Evolutionary conservation across 2,797 vertebrate genomes (phyloP).

Genomic region (Caiman crocodilus): DNA sequence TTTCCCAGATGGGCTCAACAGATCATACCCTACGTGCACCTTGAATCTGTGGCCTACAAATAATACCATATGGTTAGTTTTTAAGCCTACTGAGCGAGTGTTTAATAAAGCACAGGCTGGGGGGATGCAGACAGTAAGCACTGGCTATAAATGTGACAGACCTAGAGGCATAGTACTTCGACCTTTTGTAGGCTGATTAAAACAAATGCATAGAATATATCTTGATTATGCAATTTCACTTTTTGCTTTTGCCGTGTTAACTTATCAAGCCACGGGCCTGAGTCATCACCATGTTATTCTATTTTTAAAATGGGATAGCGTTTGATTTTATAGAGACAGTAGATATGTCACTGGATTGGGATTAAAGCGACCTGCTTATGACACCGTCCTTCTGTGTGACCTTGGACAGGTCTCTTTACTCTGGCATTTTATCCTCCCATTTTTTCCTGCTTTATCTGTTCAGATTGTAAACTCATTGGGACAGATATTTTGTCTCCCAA

Average conservation of each 20-base stretch:
- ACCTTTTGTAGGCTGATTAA: fast-evolving
- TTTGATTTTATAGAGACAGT: background rate
- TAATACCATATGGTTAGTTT: slow-evolving; percentile 84
- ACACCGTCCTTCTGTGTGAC: background rate
- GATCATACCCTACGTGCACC: slow-evolving; percentile 79
- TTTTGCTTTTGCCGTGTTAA: background rate
- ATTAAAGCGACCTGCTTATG: background rate
- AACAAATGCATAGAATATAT: background rate
- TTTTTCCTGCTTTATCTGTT: background rate
- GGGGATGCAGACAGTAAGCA: slow-evolving; percentile 75
- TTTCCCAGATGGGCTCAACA: slow-evolving; percentile 77
- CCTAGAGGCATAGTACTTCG: slow-evolving; percentile 20
- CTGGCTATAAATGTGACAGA: slow-evolving; percentile 9
- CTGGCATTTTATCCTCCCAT: background rate
- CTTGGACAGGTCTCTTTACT: background rate
- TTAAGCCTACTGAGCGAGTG: slow-evolving; percentile 84
- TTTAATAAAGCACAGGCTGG: slow-evolving; percentile 82
- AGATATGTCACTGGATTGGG: background rate
- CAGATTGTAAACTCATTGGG: background rate
- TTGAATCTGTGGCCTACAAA: slow-evolving; percentile 78
- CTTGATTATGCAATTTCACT: background rate
- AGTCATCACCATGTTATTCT: background rate
- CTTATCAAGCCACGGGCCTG: background rate
- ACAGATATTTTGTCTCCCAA: fast-evolving
- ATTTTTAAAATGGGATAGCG: background rate